These are phyloP conservation scores for Hylaeus volcanicus DNA, from an alignment of 1,140 invertebrate genomes.

Conservation along the genomic window DNA sequence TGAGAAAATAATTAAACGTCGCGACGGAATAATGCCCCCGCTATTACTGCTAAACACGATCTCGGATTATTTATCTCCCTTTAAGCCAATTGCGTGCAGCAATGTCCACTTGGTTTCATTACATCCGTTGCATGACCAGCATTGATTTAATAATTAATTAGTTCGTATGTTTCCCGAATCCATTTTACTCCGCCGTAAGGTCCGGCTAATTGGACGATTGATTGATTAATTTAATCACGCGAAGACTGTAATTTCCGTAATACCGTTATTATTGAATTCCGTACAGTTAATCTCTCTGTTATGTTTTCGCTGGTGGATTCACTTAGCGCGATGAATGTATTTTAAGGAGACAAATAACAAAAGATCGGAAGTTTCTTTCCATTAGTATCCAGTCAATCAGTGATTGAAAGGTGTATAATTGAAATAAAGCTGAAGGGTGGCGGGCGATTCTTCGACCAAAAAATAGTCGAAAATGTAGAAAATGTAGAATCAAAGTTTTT, in stretches of 20 bases:
- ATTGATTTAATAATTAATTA: constrained; percentile 55
- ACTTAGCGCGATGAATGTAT: constrained; percentile 23
- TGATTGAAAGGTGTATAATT: too few relatives aligned
- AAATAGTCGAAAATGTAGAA: too few relatives aligned
- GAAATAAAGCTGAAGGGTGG: too few relatives aligned
- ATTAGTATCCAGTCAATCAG: too few relatives aligned
- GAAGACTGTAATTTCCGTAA: constrained; percentile 27
- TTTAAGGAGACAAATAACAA: background rate
- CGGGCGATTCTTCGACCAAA: too few relatives aligned
- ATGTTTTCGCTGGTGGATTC: constrained; percentile 4
- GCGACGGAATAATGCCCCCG: background rate
- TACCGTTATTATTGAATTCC: constrained; percentile 22
- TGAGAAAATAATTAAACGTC: constrained; percentile 15
- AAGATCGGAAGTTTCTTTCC: too few relatives aligned
- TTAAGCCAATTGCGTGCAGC: background rate
- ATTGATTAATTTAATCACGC: constrained; percentile 49
- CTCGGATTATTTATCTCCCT: background rate
- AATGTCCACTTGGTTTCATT: background rate
- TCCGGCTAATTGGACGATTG: constrained; percentile 42
- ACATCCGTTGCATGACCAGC: background rate
- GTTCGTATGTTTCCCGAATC: background rate
- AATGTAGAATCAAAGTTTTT: too few relatives aligned
- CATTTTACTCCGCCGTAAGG: constrained; percentile 18
- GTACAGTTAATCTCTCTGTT: constrained; percentile 32
- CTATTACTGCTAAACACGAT: background rate